Evolutionary conservation across 2,113 vertebrate species (phyloP).

Genomic region (Chunga burmeisteri): DNA sequence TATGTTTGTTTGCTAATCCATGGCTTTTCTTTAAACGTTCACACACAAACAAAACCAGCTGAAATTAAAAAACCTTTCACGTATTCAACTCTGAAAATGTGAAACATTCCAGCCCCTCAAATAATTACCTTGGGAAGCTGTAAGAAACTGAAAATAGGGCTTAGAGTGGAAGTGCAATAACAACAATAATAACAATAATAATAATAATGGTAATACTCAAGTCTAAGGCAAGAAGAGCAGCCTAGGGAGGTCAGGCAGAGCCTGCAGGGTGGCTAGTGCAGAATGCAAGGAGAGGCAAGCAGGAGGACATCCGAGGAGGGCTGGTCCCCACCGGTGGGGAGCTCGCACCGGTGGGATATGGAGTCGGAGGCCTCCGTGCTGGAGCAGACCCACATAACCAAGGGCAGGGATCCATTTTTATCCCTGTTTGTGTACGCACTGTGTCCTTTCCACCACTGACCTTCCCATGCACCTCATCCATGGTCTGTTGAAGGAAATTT

Average conservation of each 20-base stretch:
- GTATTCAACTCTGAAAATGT: accelerated
- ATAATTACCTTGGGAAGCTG: background rate
- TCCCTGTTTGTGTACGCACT: background rate
- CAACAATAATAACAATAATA: too few relatives aligned
- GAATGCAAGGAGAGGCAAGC: too few relatives aligned
- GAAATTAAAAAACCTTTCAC: background rate
- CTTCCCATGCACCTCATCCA: background rate
- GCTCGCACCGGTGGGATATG: accelerated
- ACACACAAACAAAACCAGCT: too few relatives aligned
- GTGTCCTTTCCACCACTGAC: background rate
- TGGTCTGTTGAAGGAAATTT: background rate
- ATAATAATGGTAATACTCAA: background rate
- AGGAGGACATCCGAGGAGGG: too few relatives aligned
- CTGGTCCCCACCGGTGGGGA: background rate
- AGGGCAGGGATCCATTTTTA: background rate
- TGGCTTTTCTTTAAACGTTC: background rate
- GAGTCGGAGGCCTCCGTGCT: accelerated
- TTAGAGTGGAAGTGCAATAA: background rate
- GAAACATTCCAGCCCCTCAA: background rate
- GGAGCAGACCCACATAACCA: background rate
- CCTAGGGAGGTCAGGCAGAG: background rate
- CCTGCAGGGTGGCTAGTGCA: background rate
- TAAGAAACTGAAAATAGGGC: background rate
- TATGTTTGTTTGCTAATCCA: background rate
- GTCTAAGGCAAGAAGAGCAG: background rate